Conservation (phyloP, 2,888 invertebrate genomes). For the Nomada lathburiana region DNA sequence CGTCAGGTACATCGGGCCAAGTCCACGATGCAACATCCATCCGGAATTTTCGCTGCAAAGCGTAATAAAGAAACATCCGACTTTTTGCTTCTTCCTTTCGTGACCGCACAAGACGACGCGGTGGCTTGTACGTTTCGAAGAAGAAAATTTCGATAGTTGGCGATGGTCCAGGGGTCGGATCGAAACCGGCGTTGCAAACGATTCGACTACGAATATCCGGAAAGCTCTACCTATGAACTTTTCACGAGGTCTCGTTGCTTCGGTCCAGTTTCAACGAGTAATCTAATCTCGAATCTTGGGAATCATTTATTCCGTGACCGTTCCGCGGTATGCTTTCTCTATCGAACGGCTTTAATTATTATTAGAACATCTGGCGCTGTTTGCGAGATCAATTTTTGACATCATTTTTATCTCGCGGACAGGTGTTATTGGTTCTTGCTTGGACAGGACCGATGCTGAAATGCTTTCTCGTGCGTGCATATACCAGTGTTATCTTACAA, state of each 20-base stretch:
- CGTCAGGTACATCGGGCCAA: constrained; percentile 54
- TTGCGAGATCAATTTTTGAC: background rate
- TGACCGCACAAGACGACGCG: constrained; percentile 22
- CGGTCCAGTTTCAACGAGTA: constrained; percentile 17
- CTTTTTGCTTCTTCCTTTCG: constrained; percentile 34
- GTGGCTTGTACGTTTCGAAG: constrained; percentile 30
- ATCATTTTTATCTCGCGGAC: background rate
- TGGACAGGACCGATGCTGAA: no score
- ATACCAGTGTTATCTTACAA: no score
- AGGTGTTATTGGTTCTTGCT: no score
- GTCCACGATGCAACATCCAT: constrained; percentile 53
- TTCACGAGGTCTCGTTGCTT: constrained; percentile 14
- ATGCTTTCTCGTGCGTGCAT: no score
- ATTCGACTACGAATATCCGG: constrained; percentile 41
- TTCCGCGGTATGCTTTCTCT: background rate
- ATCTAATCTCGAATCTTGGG: constrained; percentile 26
- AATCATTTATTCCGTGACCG: constrained; percentile 10
- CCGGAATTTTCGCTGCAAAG: constrained; percentile 48
- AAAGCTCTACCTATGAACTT: constrained; percentile 50
- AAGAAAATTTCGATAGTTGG: constrained; percentile 66
- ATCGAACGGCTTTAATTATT: background rate
- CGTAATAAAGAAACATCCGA: constrained; percentile 49
- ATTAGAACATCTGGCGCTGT: background rate
- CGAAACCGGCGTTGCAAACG: constrained; percentile 67
- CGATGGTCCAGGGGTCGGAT: constrained; percentile 64